phyloP scores from a whole-genome alignment of 2,888 invertebrate species.

The Aspidiotus rigidus region DNA sequence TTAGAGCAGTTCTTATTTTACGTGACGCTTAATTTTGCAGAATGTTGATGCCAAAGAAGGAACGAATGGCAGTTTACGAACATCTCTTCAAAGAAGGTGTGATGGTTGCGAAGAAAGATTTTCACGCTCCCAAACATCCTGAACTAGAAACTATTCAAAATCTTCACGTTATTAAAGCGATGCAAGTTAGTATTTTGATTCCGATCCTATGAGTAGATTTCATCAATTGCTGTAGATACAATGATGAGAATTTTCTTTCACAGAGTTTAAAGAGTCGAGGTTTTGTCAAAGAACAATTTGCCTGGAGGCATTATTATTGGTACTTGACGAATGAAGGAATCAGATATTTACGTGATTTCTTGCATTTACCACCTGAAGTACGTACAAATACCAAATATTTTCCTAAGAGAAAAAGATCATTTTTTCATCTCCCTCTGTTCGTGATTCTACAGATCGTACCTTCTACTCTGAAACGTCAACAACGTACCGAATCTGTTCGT shows the following conservation, averaged over 20 bases:
- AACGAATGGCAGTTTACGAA: constrained; percentile 92
- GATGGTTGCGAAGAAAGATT: constrained; percentile 98
- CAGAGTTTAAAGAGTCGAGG: constrained; percentile 90
- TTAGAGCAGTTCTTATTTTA: too few relatives aligned
- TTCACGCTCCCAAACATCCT: constrained; percentile 94
- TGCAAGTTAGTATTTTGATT: constrained; percentile 56
- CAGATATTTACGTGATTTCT: constrained; percentile 85
- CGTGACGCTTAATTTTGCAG: constrained; percentile 47
- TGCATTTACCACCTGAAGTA: constrained; percentile 88
- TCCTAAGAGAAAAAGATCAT: neutral
- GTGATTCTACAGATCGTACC: constrained; percentile 67
- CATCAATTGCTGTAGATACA: neutral
- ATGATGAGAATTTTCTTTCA: constrained; percentile 38
- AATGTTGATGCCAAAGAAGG: constrained; percentile 99
- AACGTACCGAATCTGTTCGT: constrained; percentile 73
- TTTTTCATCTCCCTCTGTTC: neutral
- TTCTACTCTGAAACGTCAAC: constrained; percentile 86
- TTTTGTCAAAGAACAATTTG: constrained; percentile 98
- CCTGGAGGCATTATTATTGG: constrained; percentile 99
- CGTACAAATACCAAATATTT: constrained; percentile 32
- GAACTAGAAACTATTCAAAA: constrained; percentile 91
- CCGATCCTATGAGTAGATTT: neutral
- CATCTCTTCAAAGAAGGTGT: constrained; percentile 98
- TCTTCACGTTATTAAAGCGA: constrained; percentile 95
- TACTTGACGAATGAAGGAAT: constrained; percentile 98